Evolutionary conservation across 1,140 invertebrate genomes (phyloP).

Genomic region (Pissodes strobi): DNA sequence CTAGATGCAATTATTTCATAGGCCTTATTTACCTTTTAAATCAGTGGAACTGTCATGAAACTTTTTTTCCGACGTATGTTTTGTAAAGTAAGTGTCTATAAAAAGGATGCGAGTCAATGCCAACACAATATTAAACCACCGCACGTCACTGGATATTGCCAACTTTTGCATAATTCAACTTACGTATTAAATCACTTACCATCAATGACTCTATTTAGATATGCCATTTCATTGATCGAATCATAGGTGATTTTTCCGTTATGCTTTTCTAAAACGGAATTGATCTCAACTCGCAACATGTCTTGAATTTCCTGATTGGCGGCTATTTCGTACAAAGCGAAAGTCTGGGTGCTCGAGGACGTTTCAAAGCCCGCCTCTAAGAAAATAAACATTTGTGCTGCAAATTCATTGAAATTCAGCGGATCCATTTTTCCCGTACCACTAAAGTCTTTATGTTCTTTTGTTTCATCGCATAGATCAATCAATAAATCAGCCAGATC

Average conservation of each 20-base stretch:
- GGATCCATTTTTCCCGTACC: slow-evolving; percentile 32
- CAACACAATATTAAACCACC: too few species aligned
- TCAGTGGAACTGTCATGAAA: too few species aligned
- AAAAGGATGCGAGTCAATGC: too few species aligned
- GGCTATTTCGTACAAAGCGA: slow-evolving; percentile 59
- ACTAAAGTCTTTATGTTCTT: slow-evolving; percentile 28
- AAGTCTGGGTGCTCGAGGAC: slow-evolving; percentile 58
- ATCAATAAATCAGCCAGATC: slow-evolving; percentile 32
- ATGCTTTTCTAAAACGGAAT: slow-evolving; percentile 56
- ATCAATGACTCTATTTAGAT: slow-evolving; percentile 45
- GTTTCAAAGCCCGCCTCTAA: slow-evolving; percentile 64
- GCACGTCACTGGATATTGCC: too few species aligned
- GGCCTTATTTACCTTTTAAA: too few species aligned
- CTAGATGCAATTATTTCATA: too few species aligned
- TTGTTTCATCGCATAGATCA: slow-evolving; percentile 27
- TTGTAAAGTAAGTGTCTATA: too few species aligned
- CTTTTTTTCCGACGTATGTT: too few species aligned
- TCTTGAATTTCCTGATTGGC: slow-evolving; percentile 54
- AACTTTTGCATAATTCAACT: too few species aligned
- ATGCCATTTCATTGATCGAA: slow-evolving; percentile 61
- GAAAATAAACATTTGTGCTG: slow-evolving; percentile 57
- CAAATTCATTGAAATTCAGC: slow-evolving; percentile 45
- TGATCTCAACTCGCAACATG: slow-evolving; percentile 58
- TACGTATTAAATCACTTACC: too few species aligned
- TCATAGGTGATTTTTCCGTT: slow-evolving; percentile 62